phyloP scores from a whole-genome alignment of 2,797 vertebrate species.

The Pelodytes ibericus region DNA sequence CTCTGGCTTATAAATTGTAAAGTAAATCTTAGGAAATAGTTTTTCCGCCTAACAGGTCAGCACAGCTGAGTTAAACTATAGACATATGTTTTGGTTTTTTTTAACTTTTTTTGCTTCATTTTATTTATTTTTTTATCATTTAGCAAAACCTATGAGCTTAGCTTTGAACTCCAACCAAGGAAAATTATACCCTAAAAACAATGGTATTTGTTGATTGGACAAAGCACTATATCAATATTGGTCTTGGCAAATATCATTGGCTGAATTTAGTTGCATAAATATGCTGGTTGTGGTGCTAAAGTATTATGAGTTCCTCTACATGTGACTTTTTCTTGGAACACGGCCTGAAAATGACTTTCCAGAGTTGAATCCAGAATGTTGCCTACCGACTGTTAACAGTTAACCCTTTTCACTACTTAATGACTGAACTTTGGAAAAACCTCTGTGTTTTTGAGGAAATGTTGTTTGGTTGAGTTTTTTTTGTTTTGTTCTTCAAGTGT shows the following conservation, averaged over 20 bases:
- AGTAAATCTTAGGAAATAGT: slow-evolving; percentile 28
- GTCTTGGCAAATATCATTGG: slow-evolving; percentile 78
- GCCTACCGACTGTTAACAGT: slow-evolving; percentile 63
- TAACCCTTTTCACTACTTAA: too few relatives aligned
- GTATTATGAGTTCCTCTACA: slow-evolving; percentile 86
- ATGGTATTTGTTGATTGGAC: slow-evolving; percentile 92
- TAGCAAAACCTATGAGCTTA: slow-evolving; percentile 83
- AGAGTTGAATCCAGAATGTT: slow-evolving; percentile 78
- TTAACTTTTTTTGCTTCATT: slow-evolving; percentile 60
- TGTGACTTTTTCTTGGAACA: slow-evolving; percentile 77
- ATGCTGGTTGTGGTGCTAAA: slow-evolving; percentile 81
- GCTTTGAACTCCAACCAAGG: slow-evolving; percentile 94
- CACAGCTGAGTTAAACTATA: slow-evolving; percentile 5
- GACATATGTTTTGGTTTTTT: too few relatives aligned
- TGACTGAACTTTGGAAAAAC: too few relatives aligned
- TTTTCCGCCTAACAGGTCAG: slow-evolving; percentile 27
- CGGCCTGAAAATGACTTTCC: slow-evolving; percentile 73
- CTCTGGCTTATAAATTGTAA: slow-evolving; percentile 24
- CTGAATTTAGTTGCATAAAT: slow-evolving; percentile 73
- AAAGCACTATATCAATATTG: slow-evolving; percentile 81
- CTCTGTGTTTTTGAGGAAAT: too few relatives aligned
- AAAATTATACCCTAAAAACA: slow-evolving; percentile 96
- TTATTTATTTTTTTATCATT: slow-evolving; percentile 83
- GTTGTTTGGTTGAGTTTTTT: too few relatives aligned
- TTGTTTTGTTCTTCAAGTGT: too few relatives aligned